These are phyloP conservation scores for Pasiphila rectangulata DNA, from an alignment of 2,888 invertebrate species.

Conservation along the genomic window DNA sequence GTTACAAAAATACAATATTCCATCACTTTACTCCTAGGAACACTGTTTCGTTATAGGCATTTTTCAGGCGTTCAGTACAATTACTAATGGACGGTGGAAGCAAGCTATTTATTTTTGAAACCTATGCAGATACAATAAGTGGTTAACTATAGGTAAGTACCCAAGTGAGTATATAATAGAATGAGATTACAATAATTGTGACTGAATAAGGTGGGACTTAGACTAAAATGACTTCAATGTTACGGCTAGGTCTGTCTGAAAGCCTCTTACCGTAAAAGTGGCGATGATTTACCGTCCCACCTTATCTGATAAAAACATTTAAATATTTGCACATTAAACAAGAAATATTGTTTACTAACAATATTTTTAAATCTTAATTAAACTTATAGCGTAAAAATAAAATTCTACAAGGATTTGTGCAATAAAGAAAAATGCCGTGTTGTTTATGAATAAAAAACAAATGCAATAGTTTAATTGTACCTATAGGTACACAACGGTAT, in stretches of 20 bases:
- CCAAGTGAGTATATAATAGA: neutral
- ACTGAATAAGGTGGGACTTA: neutral
- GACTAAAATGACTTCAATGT: too few relatives aligned
- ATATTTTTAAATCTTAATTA: neutral
- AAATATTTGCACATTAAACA: too few relatives aligned
- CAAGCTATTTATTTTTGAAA: neutral
- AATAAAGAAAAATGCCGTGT: neutral
- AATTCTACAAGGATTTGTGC: neutral
- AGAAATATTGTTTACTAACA: too few relatives aligned
- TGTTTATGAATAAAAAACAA: neutral
- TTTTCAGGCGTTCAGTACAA: neutral
- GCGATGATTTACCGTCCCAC: too few relatives aligned
- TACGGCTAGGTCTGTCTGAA: too few relatives aligned
- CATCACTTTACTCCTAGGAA: neutral
- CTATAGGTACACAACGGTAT: neutral
- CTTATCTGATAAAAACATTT: too few relatives aligned
- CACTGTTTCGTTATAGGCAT: slow-evolving; percentile 4
- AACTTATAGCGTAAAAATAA: neutral
- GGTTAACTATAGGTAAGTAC: neutral
- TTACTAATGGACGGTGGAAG: neutral
- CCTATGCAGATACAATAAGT: neutral
- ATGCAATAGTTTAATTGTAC: neutral
- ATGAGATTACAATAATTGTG: neutral
- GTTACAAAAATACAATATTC: neutral
- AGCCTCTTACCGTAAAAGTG: too few relatives aligned